Percentiles rank a stretch among this genome's conserved stretches.
phyloP scores from a whole-genome alignment of 2,888 invertebrate species.

The Dendrolimus pini region DNA sequence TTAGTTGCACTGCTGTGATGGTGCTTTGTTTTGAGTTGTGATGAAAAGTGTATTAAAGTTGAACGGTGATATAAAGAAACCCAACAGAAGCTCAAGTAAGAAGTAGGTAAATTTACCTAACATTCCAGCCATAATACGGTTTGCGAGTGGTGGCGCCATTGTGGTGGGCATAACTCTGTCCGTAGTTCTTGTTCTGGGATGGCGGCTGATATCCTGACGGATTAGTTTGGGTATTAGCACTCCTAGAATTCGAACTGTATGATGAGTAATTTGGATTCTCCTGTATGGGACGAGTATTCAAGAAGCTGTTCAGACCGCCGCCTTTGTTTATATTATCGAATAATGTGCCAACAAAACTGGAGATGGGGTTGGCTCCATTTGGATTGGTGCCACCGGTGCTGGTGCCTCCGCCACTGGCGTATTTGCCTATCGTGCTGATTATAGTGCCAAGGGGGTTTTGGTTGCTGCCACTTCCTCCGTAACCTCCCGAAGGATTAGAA shows the following conservation, averaged over 20 bases:
- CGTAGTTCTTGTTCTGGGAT: slow-evolving; percentile 55
- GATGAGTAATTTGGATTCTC: slow-evolving; percentile 65
- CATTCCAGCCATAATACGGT: slow-evolving; percentile 66
- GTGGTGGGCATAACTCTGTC: slow-evolving; percentile 40
- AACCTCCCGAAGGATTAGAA: slow-evolving; percentile 11
- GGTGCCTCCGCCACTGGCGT: slow-evolving; percentile 33
- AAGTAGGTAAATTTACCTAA: slow-evolving; percentile 55
- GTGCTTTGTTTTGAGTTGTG: too few species aligned
- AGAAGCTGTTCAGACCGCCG: slow-evolving; percentile 43
- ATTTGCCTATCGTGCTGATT: slow-evolving; percentile 42
- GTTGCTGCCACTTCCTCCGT: slow-evolving; percentile 24
- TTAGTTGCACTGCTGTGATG: too few species aligned
- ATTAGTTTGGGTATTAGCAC: slow-evolving; percentile 55
- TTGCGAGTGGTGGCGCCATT: slow-evolving; percentile 46
- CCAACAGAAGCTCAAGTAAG: slow-evolving; percentile 19
- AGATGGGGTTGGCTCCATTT: slow-evolving; percentile 25
- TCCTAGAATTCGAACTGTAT: slow-evolving; percentile 50
- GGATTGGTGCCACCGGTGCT: slow-evolving; percentile 22
- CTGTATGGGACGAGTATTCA: slow-evolving; percentile 64
- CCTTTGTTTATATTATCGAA: slow-evolving; percentile 54
- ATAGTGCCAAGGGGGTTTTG: slow-evolving; percentile 42
- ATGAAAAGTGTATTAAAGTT: too few species aligned
- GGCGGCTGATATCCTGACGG: slow-evolving; percentile 56
- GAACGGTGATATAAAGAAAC: slow-evolving; percentile 7
- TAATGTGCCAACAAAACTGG: slow-evolving; percentile 58